Percentiles rank a stretch among this genome's conserved stretches.
Evolutionary conservation across 2,113 vertebrate species (phyloP).

Genomic region (Oreochromis spilurus): DNA sequence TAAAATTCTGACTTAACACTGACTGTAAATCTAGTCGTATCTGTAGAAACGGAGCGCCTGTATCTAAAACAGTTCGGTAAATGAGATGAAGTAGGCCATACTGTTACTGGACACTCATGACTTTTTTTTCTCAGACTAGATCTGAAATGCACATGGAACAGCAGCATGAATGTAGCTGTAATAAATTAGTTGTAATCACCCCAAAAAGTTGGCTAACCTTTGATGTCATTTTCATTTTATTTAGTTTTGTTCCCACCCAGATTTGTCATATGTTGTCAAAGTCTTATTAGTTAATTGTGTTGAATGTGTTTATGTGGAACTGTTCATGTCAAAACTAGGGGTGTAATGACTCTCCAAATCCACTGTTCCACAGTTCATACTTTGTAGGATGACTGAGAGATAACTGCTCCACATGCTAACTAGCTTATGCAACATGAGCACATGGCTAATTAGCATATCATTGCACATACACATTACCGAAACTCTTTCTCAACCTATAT

Average conservation of each 20-base stretch:
- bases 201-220: neutral
- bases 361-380: neutral
- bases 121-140: conserved; percentile 49
- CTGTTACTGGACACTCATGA: conserved; percentile 77
- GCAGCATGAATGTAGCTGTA: neutral
- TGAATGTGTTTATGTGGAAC: conserved; percentile 46
- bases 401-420: neutral
- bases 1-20: neutral
- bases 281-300: conserved; percentile 44
- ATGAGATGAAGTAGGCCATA: conserved; percentile 61
- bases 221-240: conserved; percentile 46
- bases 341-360: neutral
- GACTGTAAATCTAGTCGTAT: conserved; percentile 15
- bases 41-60: neutral
- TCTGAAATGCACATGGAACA: neutral
- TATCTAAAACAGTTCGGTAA: neutral
- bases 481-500: neutral
- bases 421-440: neutral
- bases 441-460: neutral
- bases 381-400: neutral
- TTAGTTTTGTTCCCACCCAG: conserved; percentile 45
- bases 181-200: neutral
- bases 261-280: conserved; percentile 47
- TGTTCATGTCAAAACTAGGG: neutral
- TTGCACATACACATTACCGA: neutral